Percentiles rank a stretch among this genome's conserved stretches.
phyloP scores from a whole-genome alignment of 92 coral and sea anemone species.

The Hydrozoanthus gracilis region DNA sequence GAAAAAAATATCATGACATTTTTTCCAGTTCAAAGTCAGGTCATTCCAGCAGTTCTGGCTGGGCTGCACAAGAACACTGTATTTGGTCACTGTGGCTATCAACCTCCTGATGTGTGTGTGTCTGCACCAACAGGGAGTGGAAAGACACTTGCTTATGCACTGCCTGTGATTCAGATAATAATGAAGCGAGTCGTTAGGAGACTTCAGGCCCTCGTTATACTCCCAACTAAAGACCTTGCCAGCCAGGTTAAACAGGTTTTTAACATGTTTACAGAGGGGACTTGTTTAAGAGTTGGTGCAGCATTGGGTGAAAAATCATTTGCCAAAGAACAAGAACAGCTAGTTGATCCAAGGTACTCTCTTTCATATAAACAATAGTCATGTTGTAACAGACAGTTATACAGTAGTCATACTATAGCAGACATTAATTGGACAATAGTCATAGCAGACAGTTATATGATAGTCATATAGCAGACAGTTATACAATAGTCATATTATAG shows the following conservation, averaged over 20 bases:
- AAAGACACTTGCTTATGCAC: constrained; percentile 91
- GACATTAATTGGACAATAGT: too few species aligned
- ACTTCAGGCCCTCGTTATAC: constrained; percentile 82
- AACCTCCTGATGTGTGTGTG: constrained; percentile 89
- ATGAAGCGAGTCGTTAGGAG: constrained; percentile 65
- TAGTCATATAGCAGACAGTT: background rate
- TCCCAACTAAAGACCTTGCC: constrained; percentile 96
- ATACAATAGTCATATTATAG: too few species aligned
- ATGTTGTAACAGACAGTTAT: background rate
- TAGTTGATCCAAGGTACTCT: constrained; percentile 74
- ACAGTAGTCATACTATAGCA: too few species aligned
- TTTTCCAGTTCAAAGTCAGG: constrained; percentile 88
- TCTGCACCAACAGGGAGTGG: constrained; percentile 99
- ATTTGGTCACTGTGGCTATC: constrained; percentile 75
- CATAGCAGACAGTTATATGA: background rate
- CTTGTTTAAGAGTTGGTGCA: constrained; percentile 85
- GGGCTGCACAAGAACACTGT: constrained; percentile 61
- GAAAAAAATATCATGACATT: constrained; percentile 69
- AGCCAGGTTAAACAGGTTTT: constrained; percentile 94
- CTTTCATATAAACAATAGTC: background rate
- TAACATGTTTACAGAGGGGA: constrained; percentile 78
- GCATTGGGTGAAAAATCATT: constrained; percentile 89
- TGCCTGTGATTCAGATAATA: constrained; percentile 82
- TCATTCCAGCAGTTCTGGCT: constrained; percentile 80
- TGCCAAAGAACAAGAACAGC: constrained; percentile 82